Percentiles rank a stretch among this genome's conserved stretches.
Evolutionary conservation across 2,113 vertebrate species (phyloP).

Genomic region (Monarcha castaneiventris): DNA sequence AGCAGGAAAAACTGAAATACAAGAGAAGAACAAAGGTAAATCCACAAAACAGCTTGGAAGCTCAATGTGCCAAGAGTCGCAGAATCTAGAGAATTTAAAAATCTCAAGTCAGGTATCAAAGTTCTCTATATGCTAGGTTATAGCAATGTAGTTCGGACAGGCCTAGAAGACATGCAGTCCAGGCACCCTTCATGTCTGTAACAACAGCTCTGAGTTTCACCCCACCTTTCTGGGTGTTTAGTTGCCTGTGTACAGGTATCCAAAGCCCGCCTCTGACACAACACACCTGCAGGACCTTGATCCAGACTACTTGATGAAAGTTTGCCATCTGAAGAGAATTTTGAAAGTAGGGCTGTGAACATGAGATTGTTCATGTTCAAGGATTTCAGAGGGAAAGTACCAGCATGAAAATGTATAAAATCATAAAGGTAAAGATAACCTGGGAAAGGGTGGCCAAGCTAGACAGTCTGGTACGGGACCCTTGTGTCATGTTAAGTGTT

Average conservation of each 20-base stretch:
- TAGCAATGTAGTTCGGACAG: not conserved
- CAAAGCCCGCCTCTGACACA: accelerated
- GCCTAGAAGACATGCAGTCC: not conserved
- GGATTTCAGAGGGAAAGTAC: not conserved
- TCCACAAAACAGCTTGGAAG: not conserved
- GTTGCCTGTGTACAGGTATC: not conserved
- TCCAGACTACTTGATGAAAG: not conserved
- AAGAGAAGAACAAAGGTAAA: not conserved
- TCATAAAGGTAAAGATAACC: not conserved
- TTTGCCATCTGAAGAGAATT: not conserved
- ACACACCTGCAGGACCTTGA: not conserved
- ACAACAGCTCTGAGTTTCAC: not conserved
- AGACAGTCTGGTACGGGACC: not conserved
- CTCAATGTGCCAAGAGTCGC: not conserved
- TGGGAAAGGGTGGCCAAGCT: not conserved
- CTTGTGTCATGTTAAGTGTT: not conserved
- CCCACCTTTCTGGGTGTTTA: not conserved
- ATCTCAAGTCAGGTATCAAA: not conserved
- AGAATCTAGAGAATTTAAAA: not conserved
- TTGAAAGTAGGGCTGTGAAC: not conserved
- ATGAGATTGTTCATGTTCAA: not conserved
- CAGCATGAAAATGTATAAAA: not conserved
- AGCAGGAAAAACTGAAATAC: not conserved
- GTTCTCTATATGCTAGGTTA: not conserved
- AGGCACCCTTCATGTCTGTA: not conserved